Base-by-base conservation (phyloP, 2,888 invertebrate genomes). In the Chydorus sphaericus region DNA sequence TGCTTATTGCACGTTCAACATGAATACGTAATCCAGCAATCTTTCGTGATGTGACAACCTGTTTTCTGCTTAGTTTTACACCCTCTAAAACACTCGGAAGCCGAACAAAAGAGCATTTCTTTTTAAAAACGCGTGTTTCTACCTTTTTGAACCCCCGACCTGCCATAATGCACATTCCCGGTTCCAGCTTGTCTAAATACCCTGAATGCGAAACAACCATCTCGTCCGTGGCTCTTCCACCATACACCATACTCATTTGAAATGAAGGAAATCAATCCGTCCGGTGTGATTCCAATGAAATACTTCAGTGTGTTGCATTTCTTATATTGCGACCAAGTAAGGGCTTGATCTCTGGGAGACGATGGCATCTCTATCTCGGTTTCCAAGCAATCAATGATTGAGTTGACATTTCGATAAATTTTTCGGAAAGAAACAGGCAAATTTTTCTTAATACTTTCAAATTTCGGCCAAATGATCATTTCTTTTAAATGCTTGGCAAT, bases 361-460 rank as follows among this genome's bases (percentile, higher is more conserved):
- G 61, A 59, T 18, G 68, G 67, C 59, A 67, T 69, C 61, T 69
- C 63, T 30, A 69, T 59, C 54, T 68, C 64, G 31, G 67, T 67
- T 57, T 69, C 67, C 7, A 69, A 58, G 48, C 67, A 69, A 44
- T 69, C 68, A 44, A 67, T 66, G 3, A 69, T 68, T 29, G 64
- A 65, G 53, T 50, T 62, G 0, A 65, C 63, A n/a, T 65, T 61
- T 36, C 44, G 18, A 57, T 60, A 65, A 36, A 59, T 54, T 16
- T 38, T 39, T 52, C 62, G 38, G 60, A 64, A 63, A 8, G 63
- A 37, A 31, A 60, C 58, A 23, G 63, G 63, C 8, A 63, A 53
- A 11, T 54, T 44, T 28, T 48, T 31, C 57, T 58, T 60, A 37
- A 61, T 58, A 23, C 48, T 38, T 7, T 39, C 39, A 38, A 44